Percentiles rank a stretch among this genome's conserved stretches.
Evolutionary conservation across 2,113 vertebrate genomes (phyloP).

Genomic region (Mungos mungo): DNA sequence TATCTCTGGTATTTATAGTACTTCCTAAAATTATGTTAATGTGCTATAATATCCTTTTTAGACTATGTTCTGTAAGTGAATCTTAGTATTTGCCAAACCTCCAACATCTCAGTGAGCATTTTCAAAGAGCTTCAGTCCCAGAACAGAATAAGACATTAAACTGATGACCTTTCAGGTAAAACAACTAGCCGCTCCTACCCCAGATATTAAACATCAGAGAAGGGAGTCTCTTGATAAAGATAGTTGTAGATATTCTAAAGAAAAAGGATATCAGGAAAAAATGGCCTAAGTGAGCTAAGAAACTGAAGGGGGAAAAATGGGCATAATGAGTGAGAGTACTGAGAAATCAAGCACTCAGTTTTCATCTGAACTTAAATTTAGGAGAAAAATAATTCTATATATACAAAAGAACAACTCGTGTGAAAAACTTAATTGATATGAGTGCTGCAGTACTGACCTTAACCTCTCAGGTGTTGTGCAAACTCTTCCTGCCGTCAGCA

Average conservation of each 20-base stretch:
- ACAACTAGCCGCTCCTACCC: neutral
- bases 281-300: neutral
- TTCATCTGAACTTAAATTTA: neutral
- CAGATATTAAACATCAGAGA: neutral
- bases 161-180: neutral
- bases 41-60: neutral
- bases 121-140: neutral
- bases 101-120: neutral
- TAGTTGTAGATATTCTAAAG: neutral
- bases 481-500: neutral
- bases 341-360: neutral
- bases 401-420: neutral
- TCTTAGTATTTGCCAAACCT: neutral
- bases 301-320: neutral
- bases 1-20: neutral
- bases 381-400: neutral
- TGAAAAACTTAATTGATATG: neutral
- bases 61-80: neutral
- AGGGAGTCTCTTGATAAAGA: neutral
- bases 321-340: neutral
- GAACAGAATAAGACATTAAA: neutral
- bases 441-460: neutral
- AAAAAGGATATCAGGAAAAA: neutral
- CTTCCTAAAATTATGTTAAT: neutral
- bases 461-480: neutral